Conservation (phyloP, 2,888 invertebrate species). For the Agrilus mali region DNA sequence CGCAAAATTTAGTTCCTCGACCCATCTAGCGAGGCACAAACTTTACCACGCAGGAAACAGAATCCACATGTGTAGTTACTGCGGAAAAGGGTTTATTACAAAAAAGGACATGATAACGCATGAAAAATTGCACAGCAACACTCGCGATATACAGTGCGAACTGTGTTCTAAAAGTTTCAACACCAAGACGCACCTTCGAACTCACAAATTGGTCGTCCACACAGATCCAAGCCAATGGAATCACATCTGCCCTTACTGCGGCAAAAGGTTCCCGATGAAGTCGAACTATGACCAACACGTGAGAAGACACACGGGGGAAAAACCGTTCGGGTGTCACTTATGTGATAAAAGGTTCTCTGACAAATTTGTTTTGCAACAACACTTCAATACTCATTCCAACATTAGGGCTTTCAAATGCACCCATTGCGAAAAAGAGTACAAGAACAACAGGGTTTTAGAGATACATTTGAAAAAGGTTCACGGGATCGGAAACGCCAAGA, state of each 20-base stretch:
- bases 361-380: conserved; percentile 16
- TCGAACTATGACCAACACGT: conserved; percentile 14
- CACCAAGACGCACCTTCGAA: conserved; percentile 22
- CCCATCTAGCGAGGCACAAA: conserved; percentile 22
- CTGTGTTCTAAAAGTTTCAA: conserved; percentile 24
- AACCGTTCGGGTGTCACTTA: conserved; percentile 15
- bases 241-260: conserved; percentile 13
- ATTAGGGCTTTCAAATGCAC: conserved; percentile 25
- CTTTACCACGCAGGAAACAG: conserved; percentile 22
- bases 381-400: conserved; percentile 15
- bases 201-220: conserved; percentile 25
- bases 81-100: conserved; percentile 32
- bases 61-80: conserved; percentile 21
- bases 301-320: conserved; percentile 15
- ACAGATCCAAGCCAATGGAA: conserved; percentile 23
- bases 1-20: conserved; percentile 20
- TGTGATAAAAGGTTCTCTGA: conserved; percentile 15
- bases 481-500: conserved; percentile 28
- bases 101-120: conserved; percentile 22
- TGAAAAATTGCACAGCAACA: conserved; percentile 22
- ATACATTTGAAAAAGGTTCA: conserved; percentile 39
- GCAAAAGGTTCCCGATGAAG: conserved; percentile 14
- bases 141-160: conserved; percentile 22
- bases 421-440: conserved; percentile 38
- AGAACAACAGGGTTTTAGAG: conserved; percentile 32